A percentile compares a stretch with the other conserved stretches of the same genome.
Conservation (phyloP, 2,797 vertebrate genomes). For the Gymnocypris eckloni region DNA sequence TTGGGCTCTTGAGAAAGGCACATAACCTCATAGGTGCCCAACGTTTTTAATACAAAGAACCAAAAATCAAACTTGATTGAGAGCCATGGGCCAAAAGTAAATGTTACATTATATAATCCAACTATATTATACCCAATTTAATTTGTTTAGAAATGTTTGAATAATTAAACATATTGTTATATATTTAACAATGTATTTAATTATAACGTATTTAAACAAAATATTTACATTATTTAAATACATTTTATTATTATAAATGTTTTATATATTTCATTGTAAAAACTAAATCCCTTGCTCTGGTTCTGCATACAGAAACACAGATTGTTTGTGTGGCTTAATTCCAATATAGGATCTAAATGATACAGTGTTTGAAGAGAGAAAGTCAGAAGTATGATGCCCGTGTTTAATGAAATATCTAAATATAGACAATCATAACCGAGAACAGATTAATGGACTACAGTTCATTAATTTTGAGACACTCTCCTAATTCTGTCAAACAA, state of each 20-base stretch:
- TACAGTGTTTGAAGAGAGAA: not conserved
- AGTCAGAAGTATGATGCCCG: not conserved
- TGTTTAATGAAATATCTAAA: constrained; percentile 26
- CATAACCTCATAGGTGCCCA: not conserved
- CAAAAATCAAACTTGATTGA: not conserved
- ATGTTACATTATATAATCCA: not conserved
- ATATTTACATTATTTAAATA: too few species aligned
- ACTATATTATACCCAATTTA: not conserved
- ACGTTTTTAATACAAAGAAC: not conserved
- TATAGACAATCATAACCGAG: constrained; percentile 23
- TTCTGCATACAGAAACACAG: too few species aligned
- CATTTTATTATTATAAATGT: too few species aligned
- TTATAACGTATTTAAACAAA: too few species aligned
- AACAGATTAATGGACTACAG: constrained; percentile 7
- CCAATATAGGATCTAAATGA: not conserved
- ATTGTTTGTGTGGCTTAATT: not conserved
- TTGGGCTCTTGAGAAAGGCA: not conserved
- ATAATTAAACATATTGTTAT: not conserved
- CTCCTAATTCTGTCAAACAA: constrained; percentile 20
- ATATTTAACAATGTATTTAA: not conserved
- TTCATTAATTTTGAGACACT: constrained; percentile 10
- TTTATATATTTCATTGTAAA: not conserved
- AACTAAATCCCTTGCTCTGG: not conserved
- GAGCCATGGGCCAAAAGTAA: not conserved
- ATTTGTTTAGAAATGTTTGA: not conserved